Evolutionary conservation across 2,888 invertebrate species (phyloP).

Genomic region (Alloscopus bannaensis): DNA sequence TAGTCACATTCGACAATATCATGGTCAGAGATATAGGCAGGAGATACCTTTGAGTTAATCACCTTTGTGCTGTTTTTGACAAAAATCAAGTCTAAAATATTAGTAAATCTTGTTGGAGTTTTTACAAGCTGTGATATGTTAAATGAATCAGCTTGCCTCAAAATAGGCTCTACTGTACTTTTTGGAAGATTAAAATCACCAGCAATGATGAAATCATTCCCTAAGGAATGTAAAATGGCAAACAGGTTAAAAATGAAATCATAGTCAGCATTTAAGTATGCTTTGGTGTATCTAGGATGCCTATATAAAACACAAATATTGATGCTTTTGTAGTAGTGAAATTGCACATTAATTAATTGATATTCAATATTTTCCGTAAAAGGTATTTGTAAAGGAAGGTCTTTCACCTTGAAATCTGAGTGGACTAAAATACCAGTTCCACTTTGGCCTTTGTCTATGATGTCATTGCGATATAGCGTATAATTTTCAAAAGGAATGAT

Average conservation of each 20-base stretch:
- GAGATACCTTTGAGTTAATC: neutral
- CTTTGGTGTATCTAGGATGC: conserved; percentile 10
- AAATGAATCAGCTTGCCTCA: neutral
- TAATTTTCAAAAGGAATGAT: neutral
- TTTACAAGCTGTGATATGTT: neutral
- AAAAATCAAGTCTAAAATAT: conserved; percentile 15
- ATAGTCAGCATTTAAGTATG: neutral
- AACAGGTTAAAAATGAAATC: neutral
- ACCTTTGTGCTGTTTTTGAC: neutral
- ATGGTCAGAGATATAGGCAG: conserved; percentile 5
- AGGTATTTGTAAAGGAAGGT: neutral
- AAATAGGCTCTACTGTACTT: neutral
- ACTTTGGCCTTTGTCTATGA: neutral
- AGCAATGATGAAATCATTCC: neutral
- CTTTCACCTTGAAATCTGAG: neutral
- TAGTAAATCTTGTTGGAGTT: neutral
- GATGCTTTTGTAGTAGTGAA: neutral
- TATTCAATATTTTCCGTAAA: neutral
- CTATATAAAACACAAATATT: conserved; percentile 8
- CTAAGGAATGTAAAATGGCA: neutral
- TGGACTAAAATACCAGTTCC: conserved; percentile 6
- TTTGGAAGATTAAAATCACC: conserved; percentile 13
- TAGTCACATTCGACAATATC: neutral
- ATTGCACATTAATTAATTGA: neutral
- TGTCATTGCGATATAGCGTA: neutral